Evolutionary conservation across 2,797 vertebrate species (phyloP), one percentile per base, ranked within the genome.

Genomic region (Enteromius afrohamiltoni): DNA sequence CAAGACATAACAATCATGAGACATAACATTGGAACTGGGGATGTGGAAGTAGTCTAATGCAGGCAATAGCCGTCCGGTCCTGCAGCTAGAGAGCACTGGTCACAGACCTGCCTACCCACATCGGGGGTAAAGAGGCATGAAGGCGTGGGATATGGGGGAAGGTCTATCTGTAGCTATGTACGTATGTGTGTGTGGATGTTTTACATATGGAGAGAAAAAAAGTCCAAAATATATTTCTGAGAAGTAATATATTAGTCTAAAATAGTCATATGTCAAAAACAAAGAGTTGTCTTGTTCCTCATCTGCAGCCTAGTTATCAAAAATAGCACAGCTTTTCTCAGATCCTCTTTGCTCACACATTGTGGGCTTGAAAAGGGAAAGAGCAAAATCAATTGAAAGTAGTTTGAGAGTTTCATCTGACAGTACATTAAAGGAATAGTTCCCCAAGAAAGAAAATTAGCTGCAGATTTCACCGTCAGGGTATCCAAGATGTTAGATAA

Each of bases 321-420:
- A 71, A 73, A 62, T 49, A 73, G 68, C 55, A 49, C 68, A 53
- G 45, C 23, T 53, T 65, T 75, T 75, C 60, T 76, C 71, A 75
- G 71, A 82, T 82, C 80, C 70, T 82, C 60, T 82, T 76, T 42
- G 16, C 17, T 64, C 55, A 49, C 40, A 29, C 16, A 8, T 92
- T 77, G 93, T 94, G 89, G 94, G 93, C 86, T 92, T 94, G 71
- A 94, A 94, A 85, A 90, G 93, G 85, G 93, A 95, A 85, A 87
- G 92, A 93, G 85, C 89, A 92, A 40, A 89, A 26, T 26, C 9
- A 2, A 3, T 6, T 23, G 21, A 26, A 55, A 60, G 23, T 47
- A 2, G 58, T 34, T 13, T 23, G 4, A 1, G 1, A 1, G 23
- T n/a, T 42, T 71, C 53, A 37, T 42, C 42, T 34, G 3, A 70